Evolutionary conservation across 2,888 invertebrate genomes (phyloP), one percentile per base, ranked within the genome.

Genomic region (Falcaria lacertinaria): DNA sequence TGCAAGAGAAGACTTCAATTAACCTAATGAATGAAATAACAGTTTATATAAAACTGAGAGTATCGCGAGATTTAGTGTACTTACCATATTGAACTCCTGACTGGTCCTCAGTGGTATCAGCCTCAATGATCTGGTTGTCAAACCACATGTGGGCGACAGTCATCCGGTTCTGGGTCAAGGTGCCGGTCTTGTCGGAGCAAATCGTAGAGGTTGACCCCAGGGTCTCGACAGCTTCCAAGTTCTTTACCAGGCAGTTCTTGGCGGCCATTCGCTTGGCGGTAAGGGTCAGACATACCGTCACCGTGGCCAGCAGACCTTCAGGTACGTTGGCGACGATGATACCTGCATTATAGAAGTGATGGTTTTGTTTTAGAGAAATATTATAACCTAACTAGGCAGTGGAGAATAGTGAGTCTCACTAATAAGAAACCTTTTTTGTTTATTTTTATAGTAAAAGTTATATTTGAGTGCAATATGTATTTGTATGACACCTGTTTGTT

Each of bases 81-180:
- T 91, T 90, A 90, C 97, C 97, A 87, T 97, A 97, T 83, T 97
- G 96, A 37, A 96, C 96, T 74, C 97, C 98, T 62, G 97, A 96
- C 85, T 99, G 98, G 90, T 98, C 98, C 86, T 99, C 99, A 69
- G 98, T 98, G 58, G 99, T 99, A 79, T 99, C 99, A 50, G 98
- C 98, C 83, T 99, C 99, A 74, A 98, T 97, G 86, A 99, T 99
- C 87, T 97, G 96, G 84, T 98, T 97, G 82, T 99, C 98, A 82
- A 98, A 98, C 96, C 98, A 98, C 98, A 98, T 98, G 90, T 99
- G 99, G 59, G 98, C 98, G 44, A 99, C 98, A 17, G 99, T 99
- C 99, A 99, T 99, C 71, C 98, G 91, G 91, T 99, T 99, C 89
- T 99, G 99, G 15, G 99, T 99, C 48, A 98, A 91, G 8, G 98